phyloP scores from a whole-genome alignment of 2,113 vertebrate genomes.

The Chloebia gouldiae region DNA sequence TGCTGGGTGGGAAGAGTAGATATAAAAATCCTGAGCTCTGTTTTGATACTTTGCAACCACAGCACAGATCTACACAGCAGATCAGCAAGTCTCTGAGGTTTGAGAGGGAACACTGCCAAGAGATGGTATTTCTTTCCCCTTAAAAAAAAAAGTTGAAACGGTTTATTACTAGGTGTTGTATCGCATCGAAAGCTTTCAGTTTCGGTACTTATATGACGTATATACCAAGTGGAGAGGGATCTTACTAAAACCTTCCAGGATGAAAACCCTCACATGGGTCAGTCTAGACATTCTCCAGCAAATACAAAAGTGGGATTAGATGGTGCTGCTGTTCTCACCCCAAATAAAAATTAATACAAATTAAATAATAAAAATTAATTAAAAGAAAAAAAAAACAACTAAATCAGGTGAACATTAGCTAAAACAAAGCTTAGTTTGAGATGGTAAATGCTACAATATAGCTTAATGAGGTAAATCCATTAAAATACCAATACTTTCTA shows the following conservation, averaged over 20 bases:
- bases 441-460: not conserved
- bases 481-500: not conserved
- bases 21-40: slow-evolving; percentile 46
- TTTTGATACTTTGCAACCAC: slow-evolving; percentile 47
- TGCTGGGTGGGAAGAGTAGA: slow-evolving; percentile 18
- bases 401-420: not conserved
- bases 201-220: slow-evolving; percentile 21
- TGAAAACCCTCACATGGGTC: not conserved
- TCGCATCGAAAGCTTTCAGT: slow-evolving; percentile 41
- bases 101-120: slow-evolving; percentile 40
- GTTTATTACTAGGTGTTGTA: slow-evolving; percentile 33
- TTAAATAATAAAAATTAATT: not conserved
- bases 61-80: not conserved
- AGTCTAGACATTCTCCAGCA: slow-evolving; percentile 16
- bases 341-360: not conserved
- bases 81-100: slow-evolving; percentile 38
- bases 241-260: slow-evolving; percentile 66
- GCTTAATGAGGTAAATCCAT: not conserved
- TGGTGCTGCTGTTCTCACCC: not conserved
- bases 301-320: not conserved
- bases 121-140: slow-evolving; percentile 8
- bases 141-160: not conserved
- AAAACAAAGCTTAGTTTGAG: not conserved
- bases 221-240: not conserved
- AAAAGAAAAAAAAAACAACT: not conserved